Base-by-base conservation (phyloP, 2,797 vertebrate genomes). In the Spea hammondii region DNA sequence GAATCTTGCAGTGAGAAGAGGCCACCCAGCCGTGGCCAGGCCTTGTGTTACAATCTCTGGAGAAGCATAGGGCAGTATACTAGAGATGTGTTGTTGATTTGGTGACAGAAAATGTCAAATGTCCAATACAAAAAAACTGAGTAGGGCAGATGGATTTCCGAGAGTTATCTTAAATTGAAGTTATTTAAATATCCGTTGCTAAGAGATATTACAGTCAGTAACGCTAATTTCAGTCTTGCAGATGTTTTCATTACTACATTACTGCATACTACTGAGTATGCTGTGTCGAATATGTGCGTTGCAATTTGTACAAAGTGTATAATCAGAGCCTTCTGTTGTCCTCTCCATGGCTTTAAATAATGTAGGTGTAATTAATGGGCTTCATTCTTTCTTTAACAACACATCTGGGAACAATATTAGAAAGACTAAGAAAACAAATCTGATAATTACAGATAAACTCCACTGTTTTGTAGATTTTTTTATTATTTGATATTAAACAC, bases 401-500 rank as follows among this genome's bases (percentile, higher is more conserved):
- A 7, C 74, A 59, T 59, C 60, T 47, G 66, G 65, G 14, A 68
- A 17, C 17, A 11, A 45, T 66, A 44, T 51, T 47, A 11, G 48
- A 62, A 64, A 62, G 8, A 46, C 44, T 77, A 10, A 57, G 17
- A 69, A 46, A 8, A 48, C 13, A 69, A n/a, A 77, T 77, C 50
- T 71, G 76, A 71, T 70, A 47, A 77, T 70, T 77, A 55, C 68
- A 62, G 59, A 62, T 32, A 55, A 69, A 59, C 45, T 48, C 74
- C 48, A 32, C 73, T 59, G 8, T 10, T 55, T 53, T 50, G 13
- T 32, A 32, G 32, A 32, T 32, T 32, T 32, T 32, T 32, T 32
- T 32, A 32, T 32, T 32, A 32, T 32, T 32, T 32, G 32, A 32
- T 2, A 32, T 32, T 32, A 32, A 32, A 32, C 32, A 32, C 32